A percentile compares a stretch with the other conserved stretches of the same genome.
phyloP scores from a whole-genome alignment of 53 echinoderm and acorn worm species.

The Astropecten irregularis region DNA sequence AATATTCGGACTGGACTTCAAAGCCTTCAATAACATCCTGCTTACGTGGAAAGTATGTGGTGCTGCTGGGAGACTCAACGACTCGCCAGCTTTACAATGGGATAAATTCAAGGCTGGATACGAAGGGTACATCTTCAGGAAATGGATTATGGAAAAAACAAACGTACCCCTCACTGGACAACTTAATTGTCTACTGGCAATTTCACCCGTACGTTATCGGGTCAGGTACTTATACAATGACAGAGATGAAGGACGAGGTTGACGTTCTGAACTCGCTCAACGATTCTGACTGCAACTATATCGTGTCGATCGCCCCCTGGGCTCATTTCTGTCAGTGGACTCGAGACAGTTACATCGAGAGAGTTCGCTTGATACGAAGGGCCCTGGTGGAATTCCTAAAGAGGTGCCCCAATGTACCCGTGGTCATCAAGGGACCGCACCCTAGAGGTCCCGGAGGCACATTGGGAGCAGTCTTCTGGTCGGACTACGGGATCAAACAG shows the following conservation, averaged over 20 bases:
- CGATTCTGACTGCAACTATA: conserved; percentile 30
- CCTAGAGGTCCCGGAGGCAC: background rate
- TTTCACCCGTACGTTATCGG: conserved; percentile 45
- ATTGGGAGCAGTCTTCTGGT: background rate
- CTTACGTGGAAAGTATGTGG: no score
- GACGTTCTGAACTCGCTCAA: no score
- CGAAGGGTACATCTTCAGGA: background rate
- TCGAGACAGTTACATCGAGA: conserved; percentile 44
- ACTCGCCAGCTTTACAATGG: background rate
- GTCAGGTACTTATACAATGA: background rate
- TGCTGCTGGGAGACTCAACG: no score
- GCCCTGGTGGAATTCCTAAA: conserved; percentile 20
- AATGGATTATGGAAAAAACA: background rate
- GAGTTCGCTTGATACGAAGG: conserved; percentile 30
- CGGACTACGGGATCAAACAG: background rate
- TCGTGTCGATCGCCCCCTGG: conserved; percentile 48
- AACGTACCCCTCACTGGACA: conserved; percentile 8
- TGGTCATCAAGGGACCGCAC: conserved; percentile 64
- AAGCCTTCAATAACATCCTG: no score
- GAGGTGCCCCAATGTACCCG: conserved; percentile 42
- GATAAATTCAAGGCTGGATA: background rate
- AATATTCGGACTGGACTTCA: no score
- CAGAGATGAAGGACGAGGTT: conserved; percentile 23
- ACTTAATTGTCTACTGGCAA: no score
- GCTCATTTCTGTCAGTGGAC: conserved; percentile 61